Percentiles rank a stretch among this genome's conserved stretches.
Conservation (phyloP, 2,888 invertebrate species). For the Chironomus riparius region DNA sequence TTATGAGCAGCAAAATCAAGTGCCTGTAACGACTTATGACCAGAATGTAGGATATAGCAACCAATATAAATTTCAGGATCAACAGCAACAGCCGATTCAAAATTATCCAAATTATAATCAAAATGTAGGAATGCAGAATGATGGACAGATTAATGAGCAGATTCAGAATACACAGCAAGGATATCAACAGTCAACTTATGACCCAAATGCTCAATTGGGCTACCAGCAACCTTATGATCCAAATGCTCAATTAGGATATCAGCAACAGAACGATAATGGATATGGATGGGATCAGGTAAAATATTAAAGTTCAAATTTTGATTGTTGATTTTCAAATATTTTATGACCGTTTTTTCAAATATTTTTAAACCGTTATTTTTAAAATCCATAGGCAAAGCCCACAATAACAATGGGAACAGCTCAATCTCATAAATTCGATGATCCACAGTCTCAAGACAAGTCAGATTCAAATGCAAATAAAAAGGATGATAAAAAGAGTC, state of each 20-base stretch:
- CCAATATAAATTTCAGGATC: constrained; percentile 29
- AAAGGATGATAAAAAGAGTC: constrained; percentile 20
- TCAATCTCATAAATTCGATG: constrained; percentile 35
- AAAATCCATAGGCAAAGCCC: constrained; percentile 36
- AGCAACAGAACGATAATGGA: constrained; percentile 17
- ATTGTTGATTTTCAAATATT: no score
- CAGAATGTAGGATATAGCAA: not conserved
- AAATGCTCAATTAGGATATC: constrained; percentile 20
- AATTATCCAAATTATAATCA: constrained; percentile 1
- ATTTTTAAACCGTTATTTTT: no score
- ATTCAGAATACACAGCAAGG: constrained; percentile 14
- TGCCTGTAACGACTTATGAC: not conserved
- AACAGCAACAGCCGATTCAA: constrained; percentile 28
- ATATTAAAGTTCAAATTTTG: not conserved
- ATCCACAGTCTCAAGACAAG: not conserved
- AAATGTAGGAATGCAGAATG: not conserved
- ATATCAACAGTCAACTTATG: not conserved
- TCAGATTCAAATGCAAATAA: not conserved
- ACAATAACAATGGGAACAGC: constrained; percentile 52
- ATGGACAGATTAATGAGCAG: not conserved
- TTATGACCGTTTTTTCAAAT: no score
- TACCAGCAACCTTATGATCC: not conserved
- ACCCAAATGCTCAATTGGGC: constrained; percentile 18
- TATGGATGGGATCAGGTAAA: constrained; percentile 12
- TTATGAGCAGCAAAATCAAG: constrained; percentile 28